Base-by-base conservation (phyloP, 1,140 invertebrate species). In the Eupeodes corollae region DNA sequence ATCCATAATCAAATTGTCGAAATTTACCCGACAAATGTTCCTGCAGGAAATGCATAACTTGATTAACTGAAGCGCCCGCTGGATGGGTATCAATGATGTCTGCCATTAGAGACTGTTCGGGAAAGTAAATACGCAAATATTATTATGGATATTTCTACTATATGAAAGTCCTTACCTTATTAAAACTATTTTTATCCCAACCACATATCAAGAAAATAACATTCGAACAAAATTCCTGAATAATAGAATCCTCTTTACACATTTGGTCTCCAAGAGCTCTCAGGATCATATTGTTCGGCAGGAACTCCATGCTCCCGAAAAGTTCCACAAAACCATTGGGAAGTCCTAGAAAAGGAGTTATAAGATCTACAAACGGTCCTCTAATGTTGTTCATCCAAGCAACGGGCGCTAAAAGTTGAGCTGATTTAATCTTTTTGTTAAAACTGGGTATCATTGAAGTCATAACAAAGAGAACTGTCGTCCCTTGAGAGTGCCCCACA, bases 51-150 rank as follows among this genome's bases (percentile, higher is more conserved):
- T 88, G 84, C 2, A 82, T 65, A 2, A 91, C 56, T 55, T 86
- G 87, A 55, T 78, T 77, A 0, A 78, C 75, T 1, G 87, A 84
- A 1, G 86, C 74, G n/a, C 88, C 88, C 10, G 86, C 82, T 11
- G 91, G 90, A 39, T 38, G 35, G n/a, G 35, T 38, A 6, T 16
- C 3, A 1, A 38, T 38, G 35, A 38, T 38, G 16, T 38, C 62
- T 1, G 68, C 66, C 5, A 77, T 54, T 47, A 71, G 54, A 13
- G 57, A 44, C 73, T 56, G 61, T 5, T 26, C 40, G 31, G 5
- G 15, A 14, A 40, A n/a, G 14, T 19, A 40, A 5, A 19, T 19
- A 31, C 13, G 8, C 14, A 39, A 18, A 14, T 5, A 26, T 26
- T 5, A 26, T 26, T 3, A 8, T 26, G 8, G 8, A 26, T 8